Conservation (phyloP, 2,888 invertebrate species). For the Cylloceria caligata region DNA sequence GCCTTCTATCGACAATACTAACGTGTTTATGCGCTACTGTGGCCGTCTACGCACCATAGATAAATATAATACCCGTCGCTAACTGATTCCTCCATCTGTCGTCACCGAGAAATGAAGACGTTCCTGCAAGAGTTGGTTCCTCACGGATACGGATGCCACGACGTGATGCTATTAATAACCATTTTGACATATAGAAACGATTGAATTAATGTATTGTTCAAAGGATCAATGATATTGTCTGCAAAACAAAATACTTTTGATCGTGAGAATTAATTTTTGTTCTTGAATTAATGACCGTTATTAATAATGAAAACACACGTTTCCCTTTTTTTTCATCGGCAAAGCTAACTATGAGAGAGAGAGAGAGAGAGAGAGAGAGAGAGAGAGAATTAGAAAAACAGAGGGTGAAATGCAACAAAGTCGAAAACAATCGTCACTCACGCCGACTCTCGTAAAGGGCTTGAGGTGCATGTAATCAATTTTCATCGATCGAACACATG, state of each 20-base stretch:
- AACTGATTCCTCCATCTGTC: conserved; percentile 12
- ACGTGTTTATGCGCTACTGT: not conserved
- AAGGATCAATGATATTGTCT: no score
- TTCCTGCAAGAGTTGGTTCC: not conserved
- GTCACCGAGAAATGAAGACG: conserved; percentile 12
- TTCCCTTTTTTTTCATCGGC: not conserved
- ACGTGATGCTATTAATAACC: not conserved
- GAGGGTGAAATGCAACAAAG: conserved; percentile 17
- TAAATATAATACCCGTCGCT: conserved; percentile 11
- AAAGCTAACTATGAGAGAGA: conserved; percentile 31
- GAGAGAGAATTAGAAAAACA: conserved; percentile 43
- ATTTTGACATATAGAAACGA: no score
- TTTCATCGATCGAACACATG: conserved; percentile 60
- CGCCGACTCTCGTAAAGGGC: conserved; percentile 50
- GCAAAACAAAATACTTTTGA: no score
- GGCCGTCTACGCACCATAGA: not conserved
- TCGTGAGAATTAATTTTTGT: no score
- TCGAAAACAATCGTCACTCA: conserved; percentile 63
- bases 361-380: conserved; percentile 38
- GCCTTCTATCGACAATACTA: not conserved
- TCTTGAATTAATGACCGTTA: no score
- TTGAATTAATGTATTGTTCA: no score
- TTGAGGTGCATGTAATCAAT: conserved; percentile 64
- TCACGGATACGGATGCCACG: not conserved
- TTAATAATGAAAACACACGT: not conserved